These are phyloP conservation scores for Mesembrinibis cayennensis DNA, from an alignment of 2,113 vertebrate genomes.

Conservation along the genomic window DNA sequence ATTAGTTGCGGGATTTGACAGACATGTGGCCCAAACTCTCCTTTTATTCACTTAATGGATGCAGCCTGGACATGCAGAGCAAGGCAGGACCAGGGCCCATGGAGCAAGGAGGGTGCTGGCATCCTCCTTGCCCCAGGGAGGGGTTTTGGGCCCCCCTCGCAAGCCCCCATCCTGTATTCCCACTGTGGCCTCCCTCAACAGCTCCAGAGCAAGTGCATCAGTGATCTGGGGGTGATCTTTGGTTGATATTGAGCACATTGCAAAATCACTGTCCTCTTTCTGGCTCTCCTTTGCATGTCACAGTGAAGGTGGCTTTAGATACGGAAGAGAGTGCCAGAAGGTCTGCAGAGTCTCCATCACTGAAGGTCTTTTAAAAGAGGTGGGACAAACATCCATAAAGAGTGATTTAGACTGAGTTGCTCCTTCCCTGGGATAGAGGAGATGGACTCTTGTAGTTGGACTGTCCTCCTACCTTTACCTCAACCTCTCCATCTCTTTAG, in stretches of 20 bases:
- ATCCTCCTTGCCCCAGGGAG: background rate
- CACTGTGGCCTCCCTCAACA: background rate
- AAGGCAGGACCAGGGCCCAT: background rate
- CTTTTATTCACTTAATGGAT: background rate
- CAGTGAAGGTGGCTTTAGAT: background rate
- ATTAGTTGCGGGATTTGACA: slow-evolving; percentile 1
- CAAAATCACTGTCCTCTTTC: background rate
- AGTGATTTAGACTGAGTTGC: background rate
- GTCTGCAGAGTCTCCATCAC: background rate
- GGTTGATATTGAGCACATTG: background rate
- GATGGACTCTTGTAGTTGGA: background rate
- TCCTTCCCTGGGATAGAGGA: background rate
- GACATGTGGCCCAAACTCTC: background rate
- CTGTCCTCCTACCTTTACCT: background rate
- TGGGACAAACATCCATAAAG: background rate
- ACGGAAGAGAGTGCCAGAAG: background rate
- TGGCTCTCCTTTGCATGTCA: background rate
- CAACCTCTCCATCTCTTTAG: background rate
- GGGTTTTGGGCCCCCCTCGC: background rate
- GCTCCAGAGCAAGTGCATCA: background rate
- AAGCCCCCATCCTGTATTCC: background rate
- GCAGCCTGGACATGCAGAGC: background rate
- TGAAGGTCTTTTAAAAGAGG: background rate
- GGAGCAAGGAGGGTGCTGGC: background rate
- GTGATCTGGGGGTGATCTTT: background rate